Evolutionary conservation across 2,797 vertebrate species (phyloP).

Genomic region (Cercopithecus hamlyni): DNA sequence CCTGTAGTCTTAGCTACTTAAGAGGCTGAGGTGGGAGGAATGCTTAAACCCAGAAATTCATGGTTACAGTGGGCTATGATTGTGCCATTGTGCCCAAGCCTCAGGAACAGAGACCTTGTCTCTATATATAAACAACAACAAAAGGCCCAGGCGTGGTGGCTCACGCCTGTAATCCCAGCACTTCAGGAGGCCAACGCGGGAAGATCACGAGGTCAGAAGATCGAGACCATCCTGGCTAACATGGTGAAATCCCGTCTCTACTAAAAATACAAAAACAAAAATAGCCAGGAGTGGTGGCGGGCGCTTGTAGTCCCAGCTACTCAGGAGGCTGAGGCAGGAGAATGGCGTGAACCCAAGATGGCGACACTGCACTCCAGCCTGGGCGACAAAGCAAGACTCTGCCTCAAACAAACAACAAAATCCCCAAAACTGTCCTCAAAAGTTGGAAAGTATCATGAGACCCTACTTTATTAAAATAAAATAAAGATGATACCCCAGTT

Average conservation of each 20-base stretch:
- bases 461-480: not conserved
- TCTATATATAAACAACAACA: not conserved
- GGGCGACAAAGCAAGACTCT: too few relatives aligned
- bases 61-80: not conserved
- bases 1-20: not conserved
- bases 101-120: not conserved
- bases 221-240: too few relatives aligned
- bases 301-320: too few relatives aligned
- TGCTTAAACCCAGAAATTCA: not conserved
- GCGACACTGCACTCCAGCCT: too few relatives aligned
- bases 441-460: constrained; percentile 4
- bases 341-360: too few relatives aligned
- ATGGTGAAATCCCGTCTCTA: too few relatives aligned
- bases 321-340: too few relatives aligned
- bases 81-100: not conserved
- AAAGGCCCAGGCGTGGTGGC: not conserved
- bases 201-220: too few relatives aligned
- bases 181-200: too few relatives aligned
- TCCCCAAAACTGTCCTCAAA: not conserved
- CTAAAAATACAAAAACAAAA: too few relatives aligned
- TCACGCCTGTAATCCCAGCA: too few relatives aligned
- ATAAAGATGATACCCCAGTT: not conserved
- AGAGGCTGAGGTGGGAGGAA: not conserved
- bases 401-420: not conserved
- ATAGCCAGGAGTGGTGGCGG: too few relatives aligned